phyloP scores from a whole-genome alignment of 2,113 vertebrate species.

The Glaucidium brasilianum region DNA sequence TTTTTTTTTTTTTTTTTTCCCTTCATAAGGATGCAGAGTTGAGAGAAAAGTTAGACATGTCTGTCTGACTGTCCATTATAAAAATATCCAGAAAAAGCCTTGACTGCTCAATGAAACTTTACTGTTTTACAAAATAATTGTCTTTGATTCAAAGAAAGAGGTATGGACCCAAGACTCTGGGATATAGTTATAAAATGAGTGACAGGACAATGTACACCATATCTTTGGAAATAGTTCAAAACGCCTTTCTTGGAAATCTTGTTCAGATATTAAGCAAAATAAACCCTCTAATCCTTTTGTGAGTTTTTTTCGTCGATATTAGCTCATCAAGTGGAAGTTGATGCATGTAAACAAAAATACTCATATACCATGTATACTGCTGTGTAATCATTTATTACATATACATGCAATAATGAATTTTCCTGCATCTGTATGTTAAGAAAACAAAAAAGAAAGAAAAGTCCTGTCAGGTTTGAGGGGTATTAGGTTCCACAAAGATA shows the following conservation, averaged over 20 bases:
- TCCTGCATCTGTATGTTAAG: not conserved
- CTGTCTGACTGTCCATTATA: not conserved
- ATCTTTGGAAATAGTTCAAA: not conserved
- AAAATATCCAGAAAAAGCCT: not conserved
- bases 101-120: not conserved
- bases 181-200: not conserved
- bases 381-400: not conserved
- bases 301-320: not conserved
- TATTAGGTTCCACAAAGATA: not conserved
- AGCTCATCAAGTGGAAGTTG: not conserved
- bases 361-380: not conserved
- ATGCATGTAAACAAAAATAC: not conserved
- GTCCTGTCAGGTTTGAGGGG: not conserved
- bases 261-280: not conserved
- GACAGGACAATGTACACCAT: not conserved
- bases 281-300: not conserved
- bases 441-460: not conserved
- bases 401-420: not conserved
- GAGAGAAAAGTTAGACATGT: not conserved
- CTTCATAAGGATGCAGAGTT: not conserved
- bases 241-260: not conserved
- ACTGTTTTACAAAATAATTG: not conserved
- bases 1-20: not conserved
- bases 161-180: not conserved
- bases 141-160: not conserved